phyloP scores from a whole-genome alignment of 2,888 invertebrate genomes.

The Drosophila bunnanda region DNA sequence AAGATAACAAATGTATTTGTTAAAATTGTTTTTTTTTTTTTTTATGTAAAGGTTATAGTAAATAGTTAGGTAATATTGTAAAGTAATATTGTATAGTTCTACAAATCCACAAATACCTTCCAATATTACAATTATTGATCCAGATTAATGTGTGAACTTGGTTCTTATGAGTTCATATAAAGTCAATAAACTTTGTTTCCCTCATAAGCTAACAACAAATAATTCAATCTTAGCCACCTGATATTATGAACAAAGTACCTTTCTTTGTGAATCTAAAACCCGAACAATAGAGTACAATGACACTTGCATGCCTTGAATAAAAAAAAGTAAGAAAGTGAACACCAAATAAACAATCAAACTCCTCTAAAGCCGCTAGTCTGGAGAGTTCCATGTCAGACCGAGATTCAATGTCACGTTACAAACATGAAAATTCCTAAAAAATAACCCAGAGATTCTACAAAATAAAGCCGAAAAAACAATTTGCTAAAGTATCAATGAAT shows the following conservation, averaged over 20 bases:
- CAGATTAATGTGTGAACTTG: neutral
- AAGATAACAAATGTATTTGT: too few species aligned
- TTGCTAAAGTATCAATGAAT: conserved; percentile 74
- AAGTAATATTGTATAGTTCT: too few species aligned
- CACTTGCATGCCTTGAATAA: neutral
- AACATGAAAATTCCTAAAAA: conserved; percentile 13
- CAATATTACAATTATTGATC: too few species aligned
- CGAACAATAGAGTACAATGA: neutral
- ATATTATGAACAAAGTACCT: neutral
- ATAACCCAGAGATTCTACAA: conserved; percentile 36
- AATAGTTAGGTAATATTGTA: too few species aligned
- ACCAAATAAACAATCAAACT: neutral
- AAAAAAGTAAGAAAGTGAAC: conserved; percentile 1
- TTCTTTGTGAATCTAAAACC: neutral
- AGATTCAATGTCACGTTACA: conserved; percentile 59
- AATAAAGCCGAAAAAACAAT: conserved; percentile 55
- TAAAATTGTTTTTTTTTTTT: too few species aligned
- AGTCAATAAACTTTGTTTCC: neutral
- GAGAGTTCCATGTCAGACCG: conserved; percentile 1
- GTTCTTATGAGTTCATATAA: neutral
- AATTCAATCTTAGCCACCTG: neutral
- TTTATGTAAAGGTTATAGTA: too few species aligned
- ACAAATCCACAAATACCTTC: too few species aligned
- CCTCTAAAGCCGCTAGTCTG: neutral
- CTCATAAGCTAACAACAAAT: neutral